Evolutionary conservation across 2,888 invertebrate genomes (phyloP).

Genomic region (Zaprionus obscuricornis): DNA sequence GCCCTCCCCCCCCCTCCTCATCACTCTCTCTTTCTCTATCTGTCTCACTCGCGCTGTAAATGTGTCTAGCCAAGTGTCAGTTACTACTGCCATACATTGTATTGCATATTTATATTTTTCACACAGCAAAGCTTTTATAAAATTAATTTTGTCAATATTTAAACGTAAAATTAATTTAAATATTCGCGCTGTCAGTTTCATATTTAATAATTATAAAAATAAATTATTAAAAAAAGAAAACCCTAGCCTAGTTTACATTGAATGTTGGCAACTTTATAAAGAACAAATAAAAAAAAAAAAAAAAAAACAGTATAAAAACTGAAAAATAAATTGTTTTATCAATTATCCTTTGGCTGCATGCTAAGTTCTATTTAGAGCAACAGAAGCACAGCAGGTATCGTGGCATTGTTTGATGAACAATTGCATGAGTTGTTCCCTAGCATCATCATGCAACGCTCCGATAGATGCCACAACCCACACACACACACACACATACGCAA

Average conservation of each 20-base stretch:
- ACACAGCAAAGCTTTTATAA: constrained; percentile 2
- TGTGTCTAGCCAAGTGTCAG: constrained; percentile 16
- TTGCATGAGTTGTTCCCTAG: constrained; percentile 14
- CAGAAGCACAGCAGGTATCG: not conserved
- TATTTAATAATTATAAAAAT: not conserved
- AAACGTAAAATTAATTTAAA: constrained; percentile 11
- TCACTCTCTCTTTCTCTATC: not conserved
- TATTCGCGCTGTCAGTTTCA: not conserved
- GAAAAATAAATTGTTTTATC: too few relatives aligned
- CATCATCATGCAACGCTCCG: too few relatives aligned
- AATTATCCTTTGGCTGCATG: not conserved
- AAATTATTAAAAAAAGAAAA: not conserved
- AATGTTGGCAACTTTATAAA: too few relatives aligned
- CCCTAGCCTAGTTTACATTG: too few relatives aligned
- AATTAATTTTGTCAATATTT: constrained; percentile 37
- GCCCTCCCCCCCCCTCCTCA: not conserved
- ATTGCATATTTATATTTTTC: not conserved
- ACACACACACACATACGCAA: not conserved
- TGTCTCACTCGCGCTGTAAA: not conserved
- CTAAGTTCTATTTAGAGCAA: not conserved
- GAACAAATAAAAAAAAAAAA: too few relatives aligned
- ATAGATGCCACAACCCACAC: too few relatives aligned
- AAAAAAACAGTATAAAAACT: too few relatives aligned
- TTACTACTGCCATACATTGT: constrained; percentile 32
- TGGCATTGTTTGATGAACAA: constrained; percentile 6